Conservation (phyloP, 2,113 vertebrate species). For the Brienomyrus longianalis region DNA sequence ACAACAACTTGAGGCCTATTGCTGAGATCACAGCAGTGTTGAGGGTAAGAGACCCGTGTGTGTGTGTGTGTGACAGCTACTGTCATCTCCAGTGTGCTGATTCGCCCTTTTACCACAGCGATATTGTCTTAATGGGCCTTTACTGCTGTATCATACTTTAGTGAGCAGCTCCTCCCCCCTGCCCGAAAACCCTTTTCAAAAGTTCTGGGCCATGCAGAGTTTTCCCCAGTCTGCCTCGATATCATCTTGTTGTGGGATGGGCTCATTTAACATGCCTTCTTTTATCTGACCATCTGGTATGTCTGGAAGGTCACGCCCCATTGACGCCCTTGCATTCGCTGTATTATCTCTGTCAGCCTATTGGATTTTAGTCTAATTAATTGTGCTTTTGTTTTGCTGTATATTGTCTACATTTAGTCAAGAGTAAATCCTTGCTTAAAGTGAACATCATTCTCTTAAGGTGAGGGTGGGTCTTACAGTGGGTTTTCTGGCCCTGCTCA, state of each 20-base stretch:
- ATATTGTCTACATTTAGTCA: too few relatives aligned
- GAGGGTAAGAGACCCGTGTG: conserved; percentile 1
- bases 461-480: too few relatives aligned
- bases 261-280: neutral
- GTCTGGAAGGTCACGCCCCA: neutral
- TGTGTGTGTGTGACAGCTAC: neutral
- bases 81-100: neutral
- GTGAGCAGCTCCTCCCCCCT: neutral
- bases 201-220: neutral
- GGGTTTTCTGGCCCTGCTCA: too few relatives aligned
- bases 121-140: neutral
- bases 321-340: neutral
- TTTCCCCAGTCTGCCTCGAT: neutral
- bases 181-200: neutral
- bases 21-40: neutral
- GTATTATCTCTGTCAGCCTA: too few relatives aligned
- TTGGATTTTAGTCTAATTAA: too few relatives aligned
- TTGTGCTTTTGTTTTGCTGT: too few relatives aligned
- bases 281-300: neutral
- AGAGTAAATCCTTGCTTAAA: too few relatives aligned
- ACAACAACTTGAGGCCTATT: neutral
- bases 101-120: neutral
- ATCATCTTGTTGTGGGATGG: neutral
- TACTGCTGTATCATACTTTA: neutral
- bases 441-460: too few relatives aligned